Percentiles rank a stretch among this genome's conserved stretches.
phyloP scores from a whole-genome alignment of 2,888 invertebrate species.

The Chironomus riparius region DNA sequence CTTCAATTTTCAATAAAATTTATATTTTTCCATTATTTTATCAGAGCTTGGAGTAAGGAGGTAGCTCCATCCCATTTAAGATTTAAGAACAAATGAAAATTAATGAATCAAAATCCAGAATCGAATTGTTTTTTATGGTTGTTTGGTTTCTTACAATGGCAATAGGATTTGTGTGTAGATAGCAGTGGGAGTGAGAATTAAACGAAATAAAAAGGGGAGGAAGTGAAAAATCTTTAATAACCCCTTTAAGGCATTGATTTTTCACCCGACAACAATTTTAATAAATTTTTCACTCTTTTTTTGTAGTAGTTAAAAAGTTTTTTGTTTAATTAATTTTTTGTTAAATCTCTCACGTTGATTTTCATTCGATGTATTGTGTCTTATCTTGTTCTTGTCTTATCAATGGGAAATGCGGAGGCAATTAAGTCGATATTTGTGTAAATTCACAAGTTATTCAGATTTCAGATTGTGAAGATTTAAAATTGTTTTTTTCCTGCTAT shows the following conservation, averaged over 20 bases:
- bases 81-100: conserved; percentile 24
- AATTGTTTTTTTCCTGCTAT: no score
- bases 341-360: background rate
- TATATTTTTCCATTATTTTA: no score
- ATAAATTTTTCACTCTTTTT: no score
- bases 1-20: conserved; percentile 21
- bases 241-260: background rate
- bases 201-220: no score
- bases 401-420: background rate
- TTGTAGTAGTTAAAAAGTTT: no score
- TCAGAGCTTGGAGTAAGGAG: background rate
- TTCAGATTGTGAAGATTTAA: background rate
- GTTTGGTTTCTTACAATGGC: conserved; percentile 15
- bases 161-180: background rate
- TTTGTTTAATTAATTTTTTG: no score
- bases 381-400: no score
- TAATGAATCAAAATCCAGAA: conserved; percentile 27
- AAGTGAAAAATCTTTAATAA: background rate
- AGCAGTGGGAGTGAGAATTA: background rate
- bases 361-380: background rate
- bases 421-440: background rate
- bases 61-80: background rate
- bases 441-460: background rate
- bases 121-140: conserved; percentile 27
- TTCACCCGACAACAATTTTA: no score